Evolutionary conservation across 2,888 invertebrate species (phyloP).

Genomic region (Limnephilus rhombicus): DNA sequence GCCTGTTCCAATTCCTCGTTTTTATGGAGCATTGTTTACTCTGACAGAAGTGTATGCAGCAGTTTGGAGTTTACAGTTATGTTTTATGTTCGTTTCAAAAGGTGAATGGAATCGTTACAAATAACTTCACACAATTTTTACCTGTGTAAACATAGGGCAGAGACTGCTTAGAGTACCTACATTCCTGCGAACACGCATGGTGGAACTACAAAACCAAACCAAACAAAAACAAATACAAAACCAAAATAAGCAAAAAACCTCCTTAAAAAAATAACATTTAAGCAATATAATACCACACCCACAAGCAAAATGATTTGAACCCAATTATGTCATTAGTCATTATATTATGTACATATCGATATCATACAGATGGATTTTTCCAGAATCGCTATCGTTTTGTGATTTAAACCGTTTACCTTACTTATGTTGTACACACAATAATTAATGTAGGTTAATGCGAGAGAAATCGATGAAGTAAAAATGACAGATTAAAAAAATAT

Average conservation of each 20-base stretch:
- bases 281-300: no score
- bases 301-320: no score
- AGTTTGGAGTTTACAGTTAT: slow-evolving; percentile 27
- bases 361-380: no score
- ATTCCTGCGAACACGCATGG: slow-evolving; percentile 17
- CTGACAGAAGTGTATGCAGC: slow-evolving; percentile 23
- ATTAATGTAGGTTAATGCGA: slow-evolving; percentile 23
- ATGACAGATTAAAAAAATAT: not conserved
- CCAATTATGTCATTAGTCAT: no score
- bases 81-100: not conserved
- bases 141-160: slow-evolving; percentile 20
- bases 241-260: not conserved
- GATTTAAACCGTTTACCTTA: not conserved
- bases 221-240: not conserved
- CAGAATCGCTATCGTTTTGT: not conserved
- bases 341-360: no score
- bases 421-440: not conserved
- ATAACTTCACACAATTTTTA: slow-evolving; percentile 36
- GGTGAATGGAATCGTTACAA: slow-evolving; percentile 40
- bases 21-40: slow-evolving; percentile 28
- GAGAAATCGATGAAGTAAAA: slow-evolving; percentile 3
- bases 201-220: slow-evolving; percentile 8
- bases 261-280: not conserved
- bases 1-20: not conserved
- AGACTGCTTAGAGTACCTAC: not conserved